Percentiles rank a stretch among this genome's conserved stretches.
These are phyloP conservation scores for Trimorus sp. DNA, from an alignment of 2,888 invertebrate genomes.

Conservation along the genomic window DNA sequence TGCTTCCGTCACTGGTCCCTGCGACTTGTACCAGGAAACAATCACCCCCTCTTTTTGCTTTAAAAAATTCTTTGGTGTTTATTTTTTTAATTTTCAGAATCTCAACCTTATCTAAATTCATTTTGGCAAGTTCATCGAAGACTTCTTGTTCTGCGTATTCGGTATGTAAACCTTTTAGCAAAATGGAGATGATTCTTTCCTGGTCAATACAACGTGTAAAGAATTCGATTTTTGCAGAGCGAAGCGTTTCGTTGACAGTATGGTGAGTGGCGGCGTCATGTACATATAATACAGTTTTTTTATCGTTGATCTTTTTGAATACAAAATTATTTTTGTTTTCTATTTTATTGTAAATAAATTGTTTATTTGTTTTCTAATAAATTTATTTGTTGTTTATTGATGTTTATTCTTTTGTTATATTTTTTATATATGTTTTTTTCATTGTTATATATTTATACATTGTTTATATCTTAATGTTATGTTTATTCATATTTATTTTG, in stretches of 20 bases:
- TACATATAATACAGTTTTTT: background rate
- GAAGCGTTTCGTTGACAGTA: too few relatives aligned
- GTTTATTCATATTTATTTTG: too few relatives aligned
- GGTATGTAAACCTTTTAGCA: constrained; percentile 11
- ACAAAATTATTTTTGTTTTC: too few relatives aligned
- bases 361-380: too few relatives aligned
- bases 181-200: constrained; percentile 14
- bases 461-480: too few relatives aligned
- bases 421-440: too few relatives aligned
- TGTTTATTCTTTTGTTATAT: too few relatives aligned
- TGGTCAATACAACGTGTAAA: background rate
- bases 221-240: constrained; percentile 19
- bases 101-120: constrained; percentile 1
- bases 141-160: constrained; percentile 6
- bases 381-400: too few relatives aligned
- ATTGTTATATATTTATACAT: too few relatives aligned
- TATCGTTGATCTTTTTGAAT: constrained; percentile 1
- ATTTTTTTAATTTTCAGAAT: constrained; percentile 8
- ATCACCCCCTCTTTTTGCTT: background rate
- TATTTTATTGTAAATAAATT: too few relatives aligned
- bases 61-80: constrained; percentile 22
- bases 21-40: constrained; percentile 21
- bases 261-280: background rate
- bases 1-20: constrained; percentile 8
- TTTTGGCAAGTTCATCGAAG: background rate